phyloP scores from a whole-genome alignment of 1,140 invertebrate genomes.

The fruit fly (Drosophila melanogaster) region DNA sequence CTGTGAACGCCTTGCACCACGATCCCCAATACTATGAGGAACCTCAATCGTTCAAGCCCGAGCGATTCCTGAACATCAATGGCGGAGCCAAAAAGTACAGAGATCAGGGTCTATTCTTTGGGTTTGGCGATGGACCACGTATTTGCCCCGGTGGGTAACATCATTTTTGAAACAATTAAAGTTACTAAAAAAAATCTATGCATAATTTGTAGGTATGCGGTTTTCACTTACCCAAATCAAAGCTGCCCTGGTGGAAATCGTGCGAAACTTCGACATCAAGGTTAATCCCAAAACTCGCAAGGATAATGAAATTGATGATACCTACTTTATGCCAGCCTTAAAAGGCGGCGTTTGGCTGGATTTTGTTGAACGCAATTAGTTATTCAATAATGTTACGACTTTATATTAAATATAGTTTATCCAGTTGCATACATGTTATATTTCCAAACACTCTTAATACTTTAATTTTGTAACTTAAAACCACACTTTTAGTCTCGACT shows the following conservation, averaged over 20 bases:
- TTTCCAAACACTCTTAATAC: constrained; percentile 17
- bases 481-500: constrained; percentile 67
- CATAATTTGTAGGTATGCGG: constrained; percentile 45
- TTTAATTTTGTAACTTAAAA: constrained; percentile 45
- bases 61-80: constrained; percentile 86
- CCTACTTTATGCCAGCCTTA: constrained; percentile 50
- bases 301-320: constrained; percentile 58
- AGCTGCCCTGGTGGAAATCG: constrained; percentile 61
- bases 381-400: neutral
- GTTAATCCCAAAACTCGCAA: constrained; percentile 58
- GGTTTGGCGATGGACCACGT: constrained; percentile 86
- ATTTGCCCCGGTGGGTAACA: constrained; percentile 86
- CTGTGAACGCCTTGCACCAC: constrained; percentile 86
- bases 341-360: constrained; percentile 69
- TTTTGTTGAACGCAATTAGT: constrained; percentile 31
- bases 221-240: constrained; percentile 70
- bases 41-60: constrained; percentile 88
- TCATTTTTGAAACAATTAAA: neutral
- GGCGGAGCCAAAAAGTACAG: constrained; percentile 79
- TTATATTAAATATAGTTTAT: neutral
- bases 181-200: neutral
- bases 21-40: constrained; percentile 88
- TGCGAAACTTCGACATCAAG: constrained; percentile 57
- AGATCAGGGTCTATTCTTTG: constrained; percentile 86
- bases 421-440: too few relatives aligned